Evolutionary conservation across 2,797 vertebrate species (phyloP), one percentile per base, ranked within the genome.

Genomic region (Avahi laniger): DNA sequence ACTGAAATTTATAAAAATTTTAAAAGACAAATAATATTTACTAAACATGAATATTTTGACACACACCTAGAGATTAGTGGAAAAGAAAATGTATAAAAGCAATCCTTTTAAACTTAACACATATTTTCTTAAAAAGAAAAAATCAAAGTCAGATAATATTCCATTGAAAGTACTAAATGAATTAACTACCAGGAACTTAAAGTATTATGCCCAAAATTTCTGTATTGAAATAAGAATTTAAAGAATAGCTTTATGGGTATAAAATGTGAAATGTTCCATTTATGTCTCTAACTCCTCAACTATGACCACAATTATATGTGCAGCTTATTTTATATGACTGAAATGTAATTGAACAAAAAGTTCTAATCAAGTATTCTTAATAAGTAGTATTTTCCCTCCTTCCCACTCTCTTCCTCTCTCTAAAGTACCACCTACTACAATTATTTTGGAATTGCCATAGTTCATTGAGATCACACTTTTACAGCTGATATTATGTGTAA

Each of bases 251-350:
- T 82, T 70, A 82, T 35, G 69, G 46, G 5, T 82, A 2, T 86
- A 10, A 94, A 91, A 94, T 78, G 4, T 95, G 69, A 85, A 91
- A 86, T 93, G 59, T 38, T 70, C 9, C 54, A 7, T n/a, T 85
- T 59, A 69, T 38, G 46, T 79, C 7, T 92, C 24, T 88, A 91
- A 63, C 41, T 65, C 46, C 76, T 87, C 18, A 87, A 65, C 35
- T 72, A 76, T 63, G 69, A 91, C n/a, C 63, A 48, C 15, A 82
- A 52, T 87, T 93, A 50, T 72, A 57, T 9, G 4, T 87, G 28
- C 15, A 72, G 10, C 22, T 69, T 93, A 85, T 93, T 81, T 96
- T 87, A 91, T 72, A 33, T 65, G 54, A 87, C 2, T 91, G 48
- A 88, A 78, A 89, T 86, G 52, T 33, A n/a, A 89, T 0, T 94